Evolutionary conservation across 2,797 vertebrate species (phyloP), one percentile per base, ranked within the genome.

Genomic region (Enteromius paludinosus): DNA sequence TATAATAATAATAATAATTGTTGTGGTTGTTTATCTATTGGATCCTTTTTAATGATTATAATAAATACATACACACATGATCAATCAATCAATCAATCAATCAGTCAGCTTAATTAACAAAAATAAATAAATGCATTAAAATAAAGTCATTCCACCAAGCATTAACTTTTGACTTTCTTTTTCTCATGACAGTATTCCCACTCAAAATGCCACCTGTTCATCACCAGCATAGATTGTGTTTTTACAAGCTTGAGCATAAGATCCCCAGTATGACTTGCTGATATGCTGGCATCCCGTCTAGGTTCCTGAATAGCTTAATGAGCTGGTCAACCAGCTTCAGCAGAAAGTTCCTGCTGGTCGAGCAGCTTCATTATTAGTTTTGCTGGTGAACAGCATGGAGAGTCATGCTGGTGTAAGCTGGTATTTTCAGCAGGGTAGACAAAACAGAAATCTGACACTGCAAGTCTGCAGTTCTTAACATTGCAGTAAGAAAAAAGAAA

Each of bases 401-500:
- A 79, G 33, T 14, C 45, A 69, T 28, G 30, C 33, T 56, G 35
- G 28, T 43, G 14, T 56, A 56, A 69, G 64, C 47, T 69, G 47
- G 15, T 41, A 43, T 69, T 64, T 79, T 56, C 45, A 56, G 77
- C 65, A 68, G 49, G n/a, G 47, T 28, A 41, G 25, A 56, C 23
- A 18, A 54, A 68, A 43, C 9, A 38, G 47, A 69, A 79, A 68
- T 18, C 78, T 65, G 47, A 47, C 30, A 65, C 47, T 43, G 49
- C 30, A 49, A 43, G 47, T 78, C 45, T 25, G 14, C 35, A 61
- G 49, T n/a, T 73, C 17, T 85, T 52, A 71, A 70, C 4, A 59
- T n/a, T 33, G 59, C 49, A 79, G 33, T 74, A 59, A 74, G 41
- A 71, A 17, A 64, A 70, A 66, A 54, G 30, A 74, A 62, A 79